Percentiles rank a stretch among this genome's conserved stretches.
phyloP scores from a whole-genome alignment of 1,140 invertebrate genomes.

The Andrena cerasifolii region DNA sequence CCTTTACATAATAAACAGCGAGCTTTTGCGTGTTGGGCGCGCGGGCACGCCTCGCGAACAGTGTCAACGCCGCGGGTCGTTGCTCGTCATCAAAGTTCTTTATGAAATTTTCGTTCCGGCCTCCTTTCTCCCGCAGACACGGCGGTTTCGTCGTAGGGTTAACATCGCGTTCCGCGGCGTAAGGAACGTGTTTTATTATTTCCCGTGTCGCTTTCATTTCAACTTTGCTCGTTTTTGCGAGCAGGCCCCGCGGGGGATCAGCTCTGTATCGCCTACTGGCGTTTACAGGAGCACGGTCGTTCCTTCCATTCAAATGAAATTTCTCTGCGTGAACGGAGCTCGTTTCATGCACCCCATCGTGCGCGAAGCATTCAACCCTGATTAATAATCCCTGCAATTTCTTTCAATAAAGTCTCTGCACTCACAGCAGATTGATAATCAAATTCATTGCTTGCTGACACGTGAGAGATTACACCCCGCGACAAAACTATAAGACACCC shows the following conservation, averaged over 20 bases:
- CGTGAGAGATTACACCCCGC: too few relatives aligned
- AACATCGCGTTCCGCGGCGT: background rate
- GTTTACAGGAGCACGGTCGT: background rate
- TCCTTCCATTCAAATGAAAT: conserved; percentile 8
- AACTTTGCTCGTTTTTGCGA: background rate
- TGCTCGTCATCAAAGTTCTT: background rate
- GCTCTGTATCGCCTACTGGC: background rate
- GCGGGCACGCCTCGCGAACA: background rate
- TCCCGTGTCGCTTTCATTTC: conserved; percentile 6
- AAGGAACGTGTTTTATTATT: conserved; percentile 14
- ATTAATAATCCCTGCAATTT: background rate
- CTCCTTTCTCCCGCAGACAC: background rate
- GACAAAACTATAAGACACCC: too few relatives aligned
- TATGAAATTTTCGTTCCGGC: conserved; percentile 2
- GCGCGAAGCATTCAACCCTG: background rate
- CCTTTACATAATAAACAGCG: background rate
- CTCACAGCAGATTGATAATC: too few relatives aligned
- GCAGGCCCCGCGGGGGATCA: background rate
- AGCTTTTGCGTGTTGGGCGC: background rate
- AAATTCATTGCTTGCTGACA: too few relatives aligned
- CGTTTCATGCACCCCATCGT: background rate
- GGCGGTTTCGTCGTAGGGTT: background rate
- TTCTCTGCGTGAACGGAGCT: background rate
- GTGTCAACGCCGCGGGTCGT: background rate
- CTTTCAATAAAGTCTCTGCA: too few relatives aligned